phyloP scores from a whole-genome alignment of 2,888 invertebrate species.

The Eremobia ochroleuca region DNA sequence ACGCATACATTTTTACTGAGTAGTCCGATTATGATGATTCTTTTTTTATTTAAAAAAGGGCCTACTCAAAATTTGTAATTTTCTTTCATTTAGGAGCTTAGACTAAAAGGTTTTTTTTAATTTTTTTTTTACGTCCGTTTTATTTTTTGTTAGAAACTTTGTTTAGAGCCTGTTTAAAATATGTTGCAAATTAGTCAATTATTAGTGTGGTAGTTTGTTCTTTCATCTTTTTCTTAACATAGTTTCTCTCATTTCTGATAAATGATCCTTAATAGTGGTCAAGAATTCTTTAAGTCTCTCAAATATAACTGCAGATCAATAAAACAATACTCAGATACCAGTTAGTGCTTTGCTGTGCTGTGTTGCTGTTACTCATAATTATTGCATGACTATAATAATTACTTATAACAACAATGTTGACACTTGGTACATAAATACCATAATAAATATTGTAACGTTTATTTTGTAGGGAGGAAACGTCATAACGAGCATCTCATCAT shows the following conservation, averaged over 20 bases:
- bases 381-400: neutral
- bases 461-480: neutral
- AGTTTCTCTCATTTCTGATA: neutral
- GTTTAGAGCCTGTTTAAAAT: neutral
- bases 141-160: neutral
- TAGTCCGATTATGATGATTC: no score
- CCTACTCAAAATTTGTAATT: neutral
- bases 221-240: neutral
- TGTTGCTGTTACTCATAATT: no score
- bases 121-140: neutral
- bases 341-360: no score
- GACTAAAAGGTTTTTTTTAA: neutral
- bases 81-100: neutral
- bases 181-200: neutral
- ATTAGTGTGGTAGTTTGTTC: no score
- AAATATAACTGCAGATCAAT: neutral
- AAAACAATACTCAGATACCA: constrained; percentile 9
- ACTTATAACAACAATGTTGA: neutral
- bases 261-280: neutral
- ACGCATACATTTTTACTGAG: no score
- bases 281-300: neutral
- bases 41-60: neutral
- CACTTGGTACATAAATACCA: neutral
- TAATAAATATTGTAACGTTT: neutral
- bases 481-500: no score